These are phyloP conservation scores for Anolis carolinensis DNA, from an alignment of 2,113 vertebrate genomes.

Conservation along the genomic window DNA sequence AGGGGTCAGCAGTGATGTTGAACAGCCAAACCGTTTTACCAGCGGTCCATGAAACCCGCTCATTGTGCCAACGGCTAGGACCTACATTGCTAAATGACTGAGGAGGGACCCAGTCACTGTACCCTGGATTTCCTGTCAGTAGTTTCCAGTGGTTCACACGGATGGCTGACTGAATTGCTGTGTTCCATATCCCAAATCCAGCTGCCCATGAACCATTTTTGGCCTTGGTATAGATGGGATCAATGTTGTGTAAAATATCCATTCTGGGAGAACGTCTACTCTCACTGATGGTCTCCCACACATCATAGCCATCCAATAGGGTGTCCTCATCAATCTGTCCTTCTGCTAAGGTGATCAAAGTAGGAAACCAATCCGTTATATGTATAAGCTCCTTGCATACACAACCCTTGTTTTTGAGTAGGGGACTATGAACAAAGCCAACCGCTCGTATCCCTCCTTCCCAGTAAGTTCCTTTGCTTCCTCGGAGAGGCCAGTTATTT, in stretches of 20 bases:
- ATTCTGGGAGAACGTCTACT: conserved; percentile 89
- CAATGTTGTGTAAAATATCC: conserved; percentile 97
- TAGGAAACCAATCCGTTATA: conserved; percentile 98
- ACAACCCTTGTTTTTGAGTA: conserved; percentile 87
- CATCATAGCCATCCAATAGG: conserved; percentile 91
- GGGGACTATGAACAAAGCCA: conserved; percentile 95
- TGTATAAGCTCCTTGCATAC: conserved; percentile 90
- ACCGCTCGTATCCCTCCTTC: conserved; percentile 93
- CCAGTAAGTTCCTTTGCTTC: conserved; percentile 96
- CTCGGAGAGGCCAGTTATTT: conserved; percentile 96
- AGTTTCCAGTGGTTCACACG: conserved; percentile 94
- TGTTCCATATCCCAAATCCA: conserved; percentile 95
- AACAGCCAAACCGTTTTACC: conserved; percentile 97
- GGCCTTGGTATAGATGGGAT: conserved; percentile 91
- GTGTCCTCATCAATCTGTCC: conserved; percentile 89
- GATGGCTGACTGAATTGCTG: conserved; percentile 91
- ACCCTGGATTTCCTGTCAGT: conserved; percentile 92
- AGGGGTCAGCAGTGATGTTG: conserved; percentile 95
- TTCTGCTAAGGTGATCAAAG: conserved; percentile 88
- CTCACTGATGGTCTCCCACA: conserved; percentile 97
- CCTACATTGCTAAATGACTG: conserved; percentile 89
- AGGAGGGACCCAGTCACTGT: conserved; percentile 95
- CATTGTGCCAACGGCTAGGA: conserved; percentile 89
- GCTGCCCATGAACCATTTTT: conserved; percentile 94
- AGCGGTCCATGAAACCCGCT: conserved; percentile 83